These are phyloP conservation scores for Lysandra bellargus DNA, from an alignment of 2,888 invertebrate genomes.

Conservation along the genomic window DNA sequence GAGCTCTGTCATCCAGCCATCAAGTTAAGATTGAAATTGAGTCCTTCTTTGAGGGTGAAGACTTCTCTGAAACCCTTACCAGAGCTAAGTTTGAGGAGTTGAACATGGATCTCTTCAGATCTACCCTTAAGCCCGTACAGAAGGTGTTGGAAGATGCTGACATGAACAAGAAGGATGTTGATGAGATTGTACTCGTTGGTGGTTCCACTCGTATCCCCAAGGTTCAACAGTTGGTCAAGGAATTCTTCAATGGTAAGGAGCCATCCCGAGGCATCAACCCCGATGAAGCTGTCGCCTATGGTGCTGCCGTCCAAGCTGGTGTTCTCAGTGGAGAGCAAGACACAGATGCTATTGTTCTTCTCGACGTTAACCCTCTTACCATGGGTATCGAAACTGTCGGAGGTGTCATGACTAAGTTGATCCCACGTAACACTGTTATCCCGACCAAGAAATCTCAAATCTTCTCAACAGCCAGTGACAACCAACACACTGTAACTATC, in stretches of 20 bases:
- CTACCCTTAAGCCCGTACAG: conserved; percentile 96
- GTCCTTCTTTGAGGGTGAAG: conserved; percentile 98
- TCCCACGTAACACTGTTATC: conserved; percentile 98
- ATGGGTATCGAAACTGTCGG: conserved; percentile 99
- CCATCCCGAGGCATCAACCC: conserved; percentile 99
- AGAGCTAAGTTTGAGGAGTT: conserved; percentile 99
- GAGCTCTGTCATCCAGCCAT: conserved; percentile 95
- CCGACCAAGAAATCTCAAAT: conserved; percentile 99
- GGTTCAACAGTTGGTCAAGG: conserved; percentile 95
- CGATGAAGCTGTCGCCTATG: conserved; percentile 99
- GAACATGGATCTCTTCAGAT: conserved; percentile 95
- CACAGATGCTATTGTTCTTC: conserved; percentile 96
- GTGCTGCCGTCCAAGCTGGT: conserved; percentile 99
- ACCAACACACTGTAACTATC: conserved; percentile 99
- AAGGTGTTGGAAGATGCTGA: conserved; percentile 99
- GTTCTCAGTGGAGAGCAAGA: conserved; percentile 98
- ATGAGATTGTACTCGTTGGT: conserved; percentile 99
- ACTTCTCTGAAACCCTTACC: conserved; percentile 98
- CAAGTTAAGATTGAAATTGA: conserved; percentile 99
- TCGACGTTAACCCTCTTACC: conserved; percentile 99
- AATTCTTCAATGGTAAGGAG: conserved; percentile 98
- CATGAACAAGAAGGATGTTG: conserved; percentile 98
- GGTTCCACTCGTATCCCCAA: conserved; percentile 99
- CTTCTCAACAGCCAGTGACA: conserved; percentile 99
- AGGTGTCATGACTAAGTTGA: conserved; percentile 99